Conservation (phyloP, 2,888 invertebrate species). For the Cecidostiba fungosa region DNA sequence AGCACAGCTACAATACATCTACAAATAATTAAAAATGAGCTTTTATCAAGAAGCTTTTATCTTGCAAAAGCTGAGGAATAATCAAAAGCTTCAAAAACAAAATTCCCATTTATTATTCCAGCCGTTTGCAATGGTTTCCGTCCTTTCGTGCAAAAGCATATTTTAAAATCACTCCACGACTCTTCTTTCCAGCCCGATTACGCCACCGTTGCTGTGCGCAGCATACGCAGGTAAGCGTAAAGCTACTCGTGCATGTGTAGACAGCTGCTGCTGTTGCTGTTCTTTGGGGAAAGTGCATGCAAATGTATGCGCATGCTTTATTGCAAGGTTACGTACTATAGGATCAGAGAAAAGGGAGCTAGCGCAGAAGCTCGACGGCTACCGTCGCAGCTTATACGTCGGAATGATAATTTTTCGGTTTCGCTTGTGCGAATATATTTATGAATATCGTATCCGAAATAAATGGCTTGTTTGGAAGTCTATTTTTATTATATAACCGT, state of each 20-base stretch:
- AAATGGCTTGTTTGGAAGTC: background rate
- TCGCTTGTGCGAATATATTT: background rate
- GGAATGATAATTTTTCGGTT: background rate
- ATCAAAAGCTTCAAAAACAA: too few relatives aligned
- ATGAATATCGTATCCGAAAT: too few relatives aligned
- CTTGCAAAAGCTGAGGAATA: too few relatives aligned
- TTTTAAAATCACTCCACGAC: slow-evolving; percentile 36
- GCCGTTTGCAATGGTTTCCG: background rate
- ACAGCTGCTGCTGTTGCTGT: background rate
- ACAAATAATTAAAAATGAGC: too few relatives aligned
- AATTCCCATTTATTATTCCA: background rate
- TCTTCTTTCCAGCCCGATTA: slow-evolving; percentile 8
- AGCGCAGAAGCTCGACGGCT: background rate
- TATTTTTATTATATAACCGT: too few relatives aligned
- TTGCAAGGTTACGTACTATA: background rate
- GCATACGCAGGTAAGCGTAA: background rate
- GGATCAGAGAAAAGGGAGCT: slow-evolving; percentile 29
- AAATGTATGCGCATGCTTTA: slow-evolving; percentile 45
- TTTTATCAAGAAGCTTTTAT: too few relatives aligned
- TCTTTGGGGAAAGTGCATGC: slow-evolving; percentile 31
- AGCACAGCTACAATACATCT: too few relatives aligned
- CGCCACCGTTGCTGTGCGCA: background rate
- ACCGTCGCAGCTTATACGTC: background rate
- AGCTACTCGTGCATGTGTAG: background rate
- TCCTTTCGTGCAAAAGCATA: background rate